phyloP scores from a whole-genome alignment of 1,140 invertebrate genomes.

The Dendrolimus punctatus region DNA sequence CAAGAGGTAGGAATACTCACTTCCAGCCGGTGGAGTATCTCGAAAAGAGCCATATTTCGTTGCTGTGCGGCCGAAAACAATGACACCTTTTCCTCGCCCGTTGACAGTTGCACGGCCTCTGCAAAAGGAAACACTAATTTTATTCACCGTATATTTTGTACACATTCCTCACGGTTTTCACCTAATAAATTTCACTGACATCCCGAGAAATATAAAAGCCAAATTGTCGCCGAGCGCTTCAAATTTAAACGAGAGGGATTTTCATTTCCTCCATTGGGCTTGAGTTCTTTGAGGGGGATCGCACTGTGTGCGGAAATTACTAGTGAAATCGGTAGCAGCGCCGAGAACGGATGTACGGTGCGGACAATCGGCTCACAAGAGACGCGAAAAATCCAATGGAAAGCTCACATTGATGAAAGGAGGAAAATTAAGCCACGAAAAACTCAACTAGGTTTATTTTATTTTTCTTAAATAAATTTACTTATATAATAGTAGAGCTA shows the following conservation, averaged over 20 bases:
- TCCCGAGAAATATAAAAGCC: slow-evolving; percentile 2
- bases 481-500: too few relatives aligned
- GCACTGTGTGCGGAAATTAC: slow-evolving; percentile 45
- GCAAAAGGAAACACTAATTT: slow-evolving; percentile 30
- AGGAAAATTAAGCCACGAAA: too few relatives aligned
- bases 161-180: neutral
- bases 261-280: slow-evolving; percentile 35
- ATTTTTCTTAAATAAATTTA: neutral
- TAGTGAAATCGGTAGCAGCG: slow-evolving; percentile 39
- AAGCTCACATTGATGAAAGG: neutral
- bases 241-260: slow-evolving; percentile 48
- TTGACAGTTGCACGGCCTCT: slow-evolving; percentile 91
- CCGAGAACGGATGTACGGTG: slow-evolving; percentile 19
- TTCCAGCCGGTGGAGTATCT: slow-evolving; percentile 99
- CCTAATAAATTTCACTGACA: neutral
- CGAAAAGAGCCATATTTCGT: slow-evolving; percentile 97
- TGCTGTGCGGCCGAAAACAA: slow-evolving; percentile 91
- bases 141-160: neutral
- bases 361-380: slow-evolving; percentile 9
- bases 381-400: slow-evolving; percentile 3
- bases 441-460: neutral
- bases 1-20: slow-evolving; percentile 42
- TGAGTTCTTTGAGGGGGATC: slow-evolving; percentile 29
- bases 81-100: slow-evolving; percentile 90
- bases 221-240: slow-evolving; percentile 9